These are phyloP conservation scores for Isurus oxyrinchus DNA, from an alignment of 2,113 vertebrate species.

Conservation along the genomic window DNA sequence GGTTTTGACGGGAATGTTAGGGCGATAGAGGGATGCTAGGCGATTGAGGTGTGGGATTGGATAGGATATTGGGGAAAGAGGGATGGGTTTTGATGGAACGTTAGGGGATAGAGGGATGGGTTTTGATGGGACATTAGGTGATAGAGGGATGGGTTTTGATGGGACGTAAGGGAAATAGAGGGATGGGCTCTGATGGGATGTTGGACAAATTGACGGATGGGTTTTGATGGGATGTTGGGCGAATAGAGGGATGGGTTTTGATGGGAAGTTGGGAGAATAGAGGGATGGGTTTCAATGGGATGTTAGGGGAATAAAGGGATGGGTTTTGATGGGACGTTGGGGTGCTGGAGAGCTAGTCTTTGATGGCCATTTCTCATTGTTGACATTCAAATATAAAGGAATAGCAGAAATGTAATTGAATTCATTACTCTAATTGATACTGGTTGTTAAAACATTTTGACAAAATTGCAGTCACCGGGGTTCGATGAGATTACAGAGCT, in stretches of 20 bases:
- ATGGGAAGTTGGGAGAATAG: background rate
- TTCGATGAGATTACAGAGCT: background rate
- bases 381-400: background rate
- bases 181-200: background rate
- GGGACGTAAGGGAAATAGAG: no score
- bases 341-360: background rate
- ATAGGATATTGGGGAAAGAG: no score
- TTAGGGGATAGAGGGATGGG: no score
- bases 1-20: no score
- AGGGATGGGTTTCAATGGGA: background rate
- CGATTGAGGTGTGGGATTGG: no score
- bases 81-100: no score
- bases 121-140: no score
- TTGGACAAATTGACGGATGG: background rate
- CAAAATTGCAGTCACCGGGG: background rate
- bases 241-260: background rate
- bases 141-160: no score
- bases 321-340: background rate
- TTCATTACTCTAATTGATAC: slow-evolving; percentile 3
- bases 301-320: background rate
- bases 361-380: background rate
- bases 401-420: background rate
- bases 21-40: no score
- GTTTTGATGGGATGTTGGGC: background rate
- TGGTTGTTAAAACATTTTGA: background rate